Evolutionary conservation across 2,113 vertebrate species (phyloP).

Genomic region (Drymodes brunneopygia): DNA sequence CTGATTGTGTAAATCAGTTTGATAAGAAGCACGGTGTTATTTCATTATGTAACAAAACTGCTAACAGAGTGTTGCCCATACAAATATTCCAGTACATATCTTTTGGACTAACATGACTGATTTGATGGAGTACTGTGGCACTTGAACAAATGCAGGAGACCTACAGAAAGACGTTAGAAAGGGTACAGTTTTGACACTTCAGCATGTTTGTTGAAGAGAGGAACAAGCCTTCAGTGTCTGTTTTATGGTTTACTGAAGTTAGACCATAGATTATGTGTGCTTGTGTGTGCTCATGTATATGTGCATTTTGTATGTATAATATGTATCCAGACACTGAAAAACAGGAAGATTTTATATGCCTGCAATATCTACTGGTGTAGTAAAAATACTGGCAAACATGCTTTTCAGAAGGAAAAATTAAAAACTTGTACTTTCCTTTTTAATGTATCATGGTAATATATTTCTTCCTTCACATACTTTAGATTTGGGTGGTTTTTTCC

Average conservation of each 20-base stretch:
- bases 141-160: background rate
- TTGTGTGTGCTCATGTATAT: background rate
- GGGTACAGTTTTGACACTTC: background rate
- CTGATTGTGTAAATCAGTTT: background rate
- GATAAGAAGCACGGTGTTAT: background rate
- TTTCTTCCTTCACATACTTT: background rate
- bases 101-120: background rate
- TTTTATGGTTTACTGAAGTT: constrained; percentile 18
- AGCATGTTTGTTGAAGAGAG: background rate
- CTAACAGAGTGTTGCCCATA: background rate
- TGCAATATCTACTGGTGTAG: background rate
- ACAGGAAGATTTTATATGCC: background rate
- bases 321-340: background rate
- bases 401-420: background rate
- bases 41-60: background rate
- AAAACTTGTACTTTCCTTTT: background rate
- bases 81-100: background rate
- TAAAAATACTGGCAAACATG: background rate
- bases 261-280: constrained; percentile 17
- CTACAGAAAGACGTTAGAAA: background rate
- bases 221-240: background rate
- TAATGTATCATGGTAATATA: background rate
- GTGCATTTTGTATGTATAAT: background rate
- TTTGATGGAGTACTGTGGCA: background rate
- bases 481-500: background rate